A percentile compares a stretch with the other conserved stretches of the same genome.
These are phyloP conservation scores for Ctenomys sociabilis DNA, from an alignment of 2,113 vertebrate genomes.

Conservation along the genomic window DNA sequence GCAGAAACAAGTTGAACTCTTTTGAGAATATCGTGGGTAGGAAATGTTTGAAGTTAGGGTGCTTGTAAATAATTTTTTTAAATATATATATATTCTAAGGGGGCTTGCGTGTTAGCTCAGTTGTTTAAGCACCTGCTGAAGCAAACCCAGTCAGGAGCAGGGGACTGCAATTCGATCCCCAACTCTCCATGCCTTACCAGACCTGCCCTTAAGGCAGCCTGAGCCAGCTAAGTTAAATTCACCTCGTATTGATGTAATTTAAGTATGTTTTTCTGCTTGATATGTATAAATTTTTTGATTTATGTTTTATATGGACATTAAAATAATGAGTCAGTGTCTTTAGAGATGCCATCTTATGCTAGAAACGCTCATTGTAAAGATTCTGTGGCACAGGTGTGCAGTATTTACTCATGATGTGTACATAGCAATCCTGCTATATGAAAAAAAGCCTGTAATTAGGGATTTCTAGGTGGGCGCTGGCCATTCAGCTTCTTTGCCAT, in stretches of 20 bases:
- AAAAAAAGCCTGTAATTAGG: slow-evolving; percentile 45
- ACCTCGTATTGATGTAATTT: slow-evolving; percentile 35
- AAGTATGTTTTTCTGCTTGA: background rate
- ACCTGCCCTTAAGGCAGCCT: too few species aligned
- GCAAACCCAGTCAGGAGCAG: too few species aligned
- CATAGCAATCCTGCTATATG: background rate
- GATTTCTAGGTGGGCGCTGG: slow-evolving; percentile 9
- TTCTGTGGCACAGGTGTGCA: slow-evolving; percentile 19
- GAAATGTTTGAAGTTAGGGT: slow-evolving; percentile 50
- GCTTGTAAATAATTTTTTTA: slow-evolving; percentile 56
- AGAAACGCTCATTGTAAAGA: background rate
- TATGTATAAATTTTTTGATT: slow-evolving; percentile 24
- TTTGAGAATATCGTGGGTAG: slow-evolving; percentile 50
- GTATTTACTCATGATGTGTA: slow-evolving; percentile 24
- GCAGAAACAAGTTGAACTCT: slow-evolving; percentile 45
- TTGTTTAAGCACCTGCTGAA: too few species aligned
- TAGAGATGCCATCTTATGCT: slow-evolving; percentile 43
- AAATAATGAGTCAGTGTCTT: background rate
- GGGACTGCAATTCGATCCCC: too few species aligned
- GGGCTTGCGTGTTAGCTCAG: too few species aligned
- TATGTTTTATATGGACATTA: slow-evolving; percentile 30
- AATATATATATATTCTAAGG: too few species aligned
- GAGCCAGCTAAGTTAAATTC: slow-evolving; percentile 4
- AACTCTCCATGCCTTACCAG: too few species aligned
- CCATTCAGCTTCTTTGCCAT: background rate